Base-by-base conservation (phyloP, 2,888 invertebrate genomes). In the Acanthosepion esculentum region DNA sequence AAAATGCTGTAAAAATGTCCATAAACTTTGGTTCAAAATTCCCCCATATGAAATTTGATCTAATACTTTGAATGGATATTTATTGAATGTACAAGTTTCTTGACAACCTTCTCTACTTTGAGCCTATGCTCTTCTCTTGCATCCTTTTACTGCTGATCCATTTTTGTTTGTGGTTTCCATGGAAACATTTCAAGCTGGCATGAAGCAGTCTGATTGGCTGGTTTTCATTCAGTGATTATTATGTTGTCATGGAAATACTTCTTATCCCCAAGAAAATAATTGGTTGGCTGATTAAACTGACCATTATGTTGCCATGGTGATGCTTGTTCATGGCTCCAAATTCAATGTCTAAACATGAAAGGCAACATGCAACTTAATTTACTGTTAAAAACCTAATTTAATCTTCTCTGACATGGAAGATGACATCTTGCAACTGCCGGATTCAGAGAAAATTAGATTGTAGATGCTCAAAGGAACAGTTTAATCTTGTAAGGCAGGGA, bases 121-220 rank as follows among this genome's bases (percentile, higher is more conserved):
- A 59, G 59, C 5, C 59, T 23, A 6, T 23, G 18, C 23, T 23
- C 23, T 59, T 59, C 59, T 59, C 23, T 59, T 59, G 26, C 26
- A 23, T 23, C 26, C 23, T 59, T 59, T 0, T 23, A 78, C 23
- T 78, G 15, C 78, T n/a, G n/a, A 29, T 78, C n/a, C 78, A 78
- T 78, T 78, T 33, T 78, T n/a, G n/a, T 78, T 12, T 78, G 33
- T 12, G 12, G 78, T 78, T 78, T 10, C 78, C n/a, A 78, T 33
- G 15, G n/a, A 78, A 78, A 78, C n/a, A 78, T n/a, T 78, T 78
- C 23, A n/a, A 78, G 78, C n/a, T n/a, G 78, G n/a, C n/a, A 78
- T 15, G 78, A 78, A 78, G 78, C 78, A 78, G n/a, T 78, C 78
- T n/a, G 78, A 78, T 78, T 78, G 78, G 78, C n/a, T n/a, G 78